These are phyloP conservation scores for Myripristis jacobus DNA, from an alignment of 2,797 vertebrate genomes.

Conservation along the genomic window DNA sequence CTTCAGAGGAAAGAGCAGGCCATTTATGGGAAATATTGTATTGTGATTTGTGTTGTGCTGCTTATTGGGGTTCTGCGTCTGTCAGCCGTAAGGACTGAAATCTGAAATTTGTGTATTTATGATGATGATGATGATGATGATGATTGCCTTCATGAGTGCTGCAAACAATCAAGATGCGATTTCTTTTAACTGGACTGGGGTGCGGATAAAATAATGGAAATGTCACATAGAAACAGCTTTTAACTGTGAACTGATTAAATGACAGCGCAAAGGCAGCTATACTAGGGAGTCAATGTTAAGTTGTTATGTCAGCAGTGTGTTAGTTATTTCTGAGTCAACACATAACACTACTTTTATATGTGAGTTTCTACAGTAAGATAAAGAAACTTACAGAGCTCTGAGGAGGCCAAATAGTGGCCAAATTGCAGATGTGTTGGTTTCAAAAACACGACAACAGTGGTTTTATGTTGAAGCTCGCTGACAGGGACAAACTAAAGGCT, in stretches of 20 bases:
- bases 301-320: too few species aligned
- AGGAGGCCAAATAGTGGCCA: too few species aligned
- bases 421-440: too few species aligned
- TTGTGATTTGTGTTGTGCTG: slow-evolving; percentile 46
- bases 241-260: neutral
- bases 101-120: slow-evolving; percentile 25
- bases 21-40: slow-evolving; percentile 35
- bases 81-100: slow-evolving; percentile 17
- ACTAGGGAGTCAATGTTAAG: neutral
- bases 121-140: slow-evolving; percentile 1
- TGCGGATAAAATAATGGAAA: slow-evolving; percentile 28
- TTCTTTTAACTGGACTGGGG: slow-evolving; percentile 13
- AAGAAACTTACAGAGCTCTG: neutral
- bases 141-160: slow-evolving; percentile 20
- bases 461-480: too few species aligned
- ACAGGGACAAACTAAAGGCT: too few species aligned
- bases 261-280: neutral
- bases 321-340: too few species aligned
- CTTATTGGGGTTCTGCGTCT: slow-evolving; percentile 12
- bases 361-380: neutral
- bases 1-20: slow-evolving; percentile 26
- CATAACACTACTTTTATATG: too few species aligned
- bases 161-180: slow-evolving; percentile 16
- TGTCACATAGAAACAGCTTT: neutral
- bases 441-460: too few species aligned